phyloP scores from a whole-genome alignment of 1,140 invertebrate species.

The Ceratitis capitata region DNA sequence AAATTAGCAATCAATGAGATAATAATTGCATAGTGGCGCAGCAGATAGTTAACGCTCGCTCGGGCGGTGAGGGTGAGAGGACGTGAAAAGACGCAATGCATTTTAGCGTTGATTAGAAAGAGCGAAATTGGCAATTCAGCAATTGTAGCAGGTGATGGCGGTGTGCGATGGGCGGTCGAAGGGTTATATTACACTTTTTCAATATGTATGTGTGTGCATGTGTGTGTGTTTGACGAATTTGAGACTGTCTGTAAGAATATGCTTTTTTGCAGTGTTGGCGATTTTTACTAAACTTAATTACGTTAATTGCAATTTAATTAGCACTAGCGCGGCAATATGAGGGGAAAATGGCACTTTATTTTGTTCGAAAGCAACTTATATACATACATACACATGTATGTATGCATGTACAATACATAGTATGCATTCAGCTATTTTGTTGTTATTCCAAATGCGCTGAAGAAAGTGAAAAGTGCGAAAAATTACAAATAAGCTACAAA shows the following conservation, averaged over 20 bases:
- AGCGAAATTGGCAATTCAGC: not conserved
- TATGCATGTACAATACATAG: too few species aligned
- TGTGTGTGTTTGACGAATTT: not conserved
- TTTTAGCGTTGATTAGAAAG: not conserved
- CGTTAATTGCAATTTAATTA: constrained; percentile 34
- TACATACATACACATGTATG: not conserved
- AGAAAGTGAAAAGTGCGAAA: constrained; percentile 32
- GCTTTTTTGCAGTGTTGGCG: constrained; percentile 10
- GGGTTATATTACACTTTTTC: not conserved
- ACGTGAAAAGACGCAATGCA: not conserved
- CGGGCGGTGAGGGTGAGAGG: not conserved
- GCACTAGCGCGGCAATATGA: not conserved
- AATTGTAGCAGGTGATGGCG: not conserved
- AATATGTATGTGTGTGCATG: not conserved
- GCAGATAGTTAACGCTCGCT: not conserved
- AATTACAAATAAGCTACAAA: not conserved
- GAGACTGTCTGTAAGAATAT: not conserved
- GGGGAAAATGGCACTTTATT: not conserved
- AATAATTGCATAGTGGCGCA: not conserved
- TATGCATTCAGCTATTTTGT: too few species aligned
- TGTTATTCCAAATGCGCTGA: not conserved
- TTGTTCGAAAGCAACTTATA: not conserved
- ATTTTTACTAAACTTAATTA: constrained; percentile 33
- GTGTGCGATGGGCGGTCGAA: not conserved
- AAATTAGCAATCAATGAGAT: not conserved